Base-by-base conservation (phyloP, 2,888 invertebrate genomes). In the Tridacna crocea region DNA sequence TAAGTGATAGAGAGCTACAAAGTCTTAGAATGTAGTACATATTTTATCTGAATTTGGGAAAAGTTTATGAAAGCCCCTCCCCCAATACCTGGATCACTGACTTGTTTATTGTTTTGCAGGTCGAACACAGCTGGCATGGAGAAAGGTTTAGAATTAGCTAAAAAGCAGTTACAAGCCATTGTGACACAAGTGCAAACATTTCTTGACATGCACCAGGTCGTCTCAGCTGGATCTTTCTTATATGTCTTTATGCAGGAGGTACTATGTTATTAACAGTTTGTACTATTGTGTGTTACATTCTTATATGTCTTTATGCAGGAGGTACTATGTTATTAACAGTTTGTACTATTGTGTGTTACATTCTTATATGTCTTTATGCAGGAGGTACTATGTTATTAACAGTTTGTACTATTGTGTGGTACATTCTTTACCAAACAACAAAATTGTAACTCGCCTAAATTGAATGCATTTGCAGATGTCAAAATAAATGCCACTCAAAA, bases 211-310 rank as follows among this genome's bases (percentile, higher is more conserved):
- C 96, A 97, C 87, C 96, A 96, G 91, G 96, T 99, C n/a, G 96
- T 96, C 80, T 96, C 97, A 36, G 97, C 98, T 0, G 98, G 98
- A 0, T 97, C 98, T 0, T 98, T 98, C 94, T 96, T 97, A 66
- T 98, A 98, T 94, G 97, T 97, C 87, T 96, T 97, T 60, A 95
- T 99, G 75, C 97, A 97, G 87, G 98, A 98, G 95, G 97, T 97
- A 90, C 93, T n/a, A n/a, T 93, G 65, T 11, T 12, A 70, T 55
- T 22, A 36, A 55, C 55, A 60, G 2, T 63, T 3, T 55, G 10
- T 19, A 6, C 55, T 19, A 19, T 11, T 51, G 51, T 13, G 12
- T 51, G 51, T 13, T 51, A 51, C 11, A n/a, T 98, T 98, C 94
- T 96, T 97, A 66, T 98, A 98, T 94, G 97, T 97, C 87, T 96